Conservation (phyloP, 2,797 vertebrate species). For the Mus minutoides region DNA sequence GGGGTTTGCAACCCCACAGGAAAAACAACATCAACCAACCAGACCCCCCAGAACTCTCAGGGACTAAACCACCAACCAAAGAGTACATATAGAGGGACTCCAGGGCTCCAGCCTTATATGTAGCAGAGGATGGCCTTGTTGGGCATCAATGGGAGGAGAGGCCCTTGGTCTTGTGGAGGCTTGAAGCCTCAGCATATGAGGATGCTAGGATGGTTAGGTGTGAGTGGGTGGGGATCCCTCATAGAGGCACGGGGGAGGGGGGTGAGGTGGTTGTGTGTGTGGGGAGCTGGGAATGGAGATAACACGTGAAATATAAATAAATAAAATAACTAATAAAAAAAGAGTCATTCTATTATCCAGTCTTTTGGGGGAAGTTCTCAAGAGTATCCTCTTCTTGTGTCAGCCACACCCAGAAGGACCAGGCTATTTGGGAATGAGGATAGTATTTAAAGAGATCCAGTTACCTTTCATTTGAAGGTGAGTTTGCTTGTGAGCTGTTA, state of each 20-base stretch:
- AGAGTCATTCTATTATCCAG: neutral
- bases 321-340: neutral
- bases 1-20: neutral
- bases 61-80: neutral
- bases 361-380: neutral
- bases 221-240: neutral
- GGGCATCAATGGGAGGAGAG: neutral
- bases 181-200: neutral
- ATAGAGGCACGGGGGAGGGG: neutral
- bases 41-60: neutral
- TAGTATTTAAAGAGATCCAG: slow-evolving; percentile 45
- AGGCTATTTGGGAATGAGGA: neutral
- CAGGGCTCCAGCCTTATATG: neutral
- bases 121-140: neutral
- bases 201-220: neutral
- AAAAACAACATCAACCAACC: neutral
- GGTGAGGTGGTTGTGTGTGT: neutral
- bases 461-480: slow-evolving; percentile 60
- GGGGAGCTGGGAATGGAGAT: neutral
- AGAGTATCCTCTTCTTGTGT: neutral
- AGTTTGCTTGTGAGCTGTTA: slow-evolving; percentile 24
- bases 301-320: neutral
- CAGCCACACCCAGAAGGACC: neutral
- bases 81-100: neutral
- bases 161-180: neutral